phyloP scores from a whole-genome alignment of 2,113 vertebrate genomes.

The Melanerpes formicivorus region DNA sequence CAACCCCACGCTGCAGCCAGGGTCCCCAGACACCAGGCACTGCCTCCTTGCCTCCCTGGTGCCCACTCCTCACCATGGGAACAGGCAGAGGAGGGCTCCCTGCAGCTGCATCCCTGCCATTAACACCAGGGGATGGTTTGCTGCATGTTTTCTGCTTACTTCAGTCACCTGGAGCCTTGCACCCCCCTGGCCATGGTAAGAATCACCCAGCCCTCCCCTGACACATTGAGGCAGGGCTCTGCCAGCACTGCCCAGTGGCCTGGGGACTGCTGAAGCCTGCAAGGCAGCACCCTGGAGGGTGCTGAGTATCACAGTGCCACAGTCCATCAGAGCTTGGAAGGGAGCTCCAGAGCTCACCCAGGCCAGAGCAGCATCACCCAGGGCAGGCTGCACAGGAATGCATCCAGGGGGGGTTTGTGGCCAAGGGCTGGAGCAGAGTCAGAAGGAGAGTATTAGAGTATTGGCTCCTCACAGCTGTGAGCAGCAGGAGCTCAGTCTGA shows the following conservation, averaged over 20 bases:
- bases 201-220: neutral
- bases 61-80: rapidly evolving
- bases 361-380: too few species aligned
- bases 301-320: neutral
- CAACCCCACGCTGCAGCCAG: neutral
- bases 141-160: neutral
- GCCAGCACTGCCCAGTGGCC: neutral
- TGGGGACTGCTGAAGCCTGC: neutral
- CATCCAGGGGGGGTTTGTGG: too few species aligned
- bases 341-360: too few species aligned
- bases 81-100: neutral
- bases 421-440: neutral
- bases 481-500: neutral
- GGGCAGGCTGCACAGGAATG: too few species aligned
- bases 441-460: rapidly evolving
- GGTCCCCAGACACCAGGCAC: neutral
- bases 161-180: rapidly evolving
- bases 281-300: neutral
- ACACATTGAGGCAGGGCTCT: neutral
- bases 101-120: neutral
- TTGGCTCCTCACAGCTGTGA: rapidly evolving
- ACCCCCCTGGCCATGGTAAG: neutral
- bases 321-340: too few species aligned
- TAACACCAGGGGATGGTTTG: rapidly evolving
- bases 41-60: neutral